Conservation (phyloP, 2,888 invertebrate species). For the Noctua fimbriata region DNA sequence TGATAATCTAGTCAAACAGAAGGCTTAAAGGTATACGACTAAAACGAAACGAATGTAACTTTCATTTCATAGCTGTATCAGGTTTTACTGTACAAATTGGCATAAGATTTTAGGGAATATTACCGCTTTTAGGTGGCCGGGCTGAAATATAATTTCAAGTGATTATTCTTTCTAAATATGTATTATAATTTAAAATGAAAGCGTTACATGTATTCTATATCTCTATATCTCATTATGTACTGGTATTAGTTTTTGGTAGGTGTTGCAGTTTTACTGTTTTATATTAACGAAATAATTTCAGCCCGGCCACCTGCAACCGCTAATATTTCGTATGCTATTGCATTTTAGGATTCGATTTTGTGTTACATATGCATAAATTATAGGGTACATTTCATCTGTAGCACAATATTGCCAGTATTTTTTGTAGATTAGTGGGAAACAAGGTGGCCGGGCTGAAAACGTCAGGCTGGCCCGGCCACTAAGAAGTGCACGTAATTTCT, state of each 20-base stretch:
- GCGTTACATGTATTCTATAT: conserved; percentile 24
- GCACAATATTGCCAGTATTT: conserved; percentile 28
- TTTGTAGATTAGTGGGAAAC: conserved; percentile 29
- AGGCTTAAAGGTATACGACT: conserved; percentile 21
- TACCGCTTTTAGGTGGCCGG: conserved; percentile 28
- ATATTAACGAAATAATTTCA: conserved; percentile 38
- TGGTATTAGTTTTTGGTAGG: conserved; percentile 27
- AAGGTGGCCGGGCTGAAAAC: conserved; percentile 28
- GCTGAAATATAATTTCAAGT: conserved; percentile 29
- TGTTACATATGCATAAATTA: conserved; percentile 40
- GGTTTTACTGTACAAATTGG: conserved; percentile 17
- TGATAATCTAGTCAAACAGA: conserved; percentile 26
- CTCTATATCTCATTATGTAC: conserved; percentile 21
- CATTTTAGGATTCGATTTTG: conserved; percentile 38
- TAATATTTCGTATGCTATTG: conserved; percentile 38
- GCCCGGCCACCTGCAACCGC: conserved; percentile 42
- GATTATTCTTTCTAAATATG: conserved; percentile 25
- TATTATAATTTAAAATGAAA: conserved; percentile 20
- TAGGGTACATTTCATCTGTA: conserved; percentile 21
- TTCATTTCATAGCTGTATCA: conserved; percentile 21
- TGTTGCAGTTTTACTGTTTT: conserved; percentile 22
- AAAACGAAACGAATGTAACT: conserved; percentile 21
- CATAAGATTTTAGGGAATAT: conserved; percentile 29
- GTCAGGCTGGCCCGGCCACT: conserved; percentile 30
- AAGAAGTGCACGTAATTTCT: conserved; percentile 25